Evolutionary conservation across 2,888 invertebrate genomes (phyloP).

Genomic region (Cynaeus angustus): DNA sequence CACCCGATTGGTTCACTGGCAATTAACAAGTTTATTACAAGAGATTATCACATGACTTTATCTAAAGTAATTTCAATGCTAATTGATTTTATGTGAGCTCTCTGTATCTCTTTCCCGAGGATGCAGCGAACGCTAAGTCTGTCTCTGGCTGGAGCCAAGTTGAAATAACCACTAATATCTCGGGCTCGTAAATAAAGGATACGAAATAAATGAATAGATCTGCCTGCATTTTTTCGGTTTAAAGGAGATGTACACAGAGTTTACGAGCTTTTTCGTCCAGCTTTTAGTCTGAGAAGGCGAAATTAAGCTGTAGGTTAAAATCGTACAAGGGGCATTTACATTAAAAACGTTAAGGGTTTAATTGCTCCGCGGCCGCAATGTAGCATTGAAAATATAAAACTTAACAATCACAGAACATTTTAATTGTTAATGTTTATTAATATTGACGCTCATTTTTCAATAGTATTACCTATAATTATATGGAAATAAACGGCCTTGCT

Average conservation of each 20-base stretch:
- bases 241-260: constrained; percentile 37
- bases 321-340: constrained; percentile 62
- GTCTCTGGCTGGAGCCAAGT: constrained; percentile 6
- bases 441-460: no score
- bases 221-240: constrained; percentile 45
- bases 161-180: constrained; percentile 28
- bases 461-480: no score
- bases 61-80: constrained; percentile 69
- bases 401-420: no score
- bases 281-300: no score
- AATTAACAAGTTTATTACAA: constrained; percentile 71
- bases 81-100: constrained; percentile 68
- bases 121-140: neutral
- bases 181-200: constrained; percentile 47
- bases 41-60: constrained; percentile 69
- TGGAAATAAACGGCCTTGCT: no score
- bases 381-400: no score
- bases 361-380: constrained; percentile 53
- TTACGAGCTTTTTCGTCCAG: constrained; percentile 35
- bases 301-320: constrained; percentile 50
- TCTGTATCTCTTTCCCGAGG: constrained; percentile 45
- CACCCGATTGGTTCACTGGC: constrained; percentile 67
- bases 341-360: constrained; percentile 66
- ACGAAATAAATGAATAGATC: constrained; percentile 54
- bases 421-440: no score